Evolutionary conservation across 2,113 vertebrate species (phyloP).

Genomic region (Oreochromis spilurus): DNA sequence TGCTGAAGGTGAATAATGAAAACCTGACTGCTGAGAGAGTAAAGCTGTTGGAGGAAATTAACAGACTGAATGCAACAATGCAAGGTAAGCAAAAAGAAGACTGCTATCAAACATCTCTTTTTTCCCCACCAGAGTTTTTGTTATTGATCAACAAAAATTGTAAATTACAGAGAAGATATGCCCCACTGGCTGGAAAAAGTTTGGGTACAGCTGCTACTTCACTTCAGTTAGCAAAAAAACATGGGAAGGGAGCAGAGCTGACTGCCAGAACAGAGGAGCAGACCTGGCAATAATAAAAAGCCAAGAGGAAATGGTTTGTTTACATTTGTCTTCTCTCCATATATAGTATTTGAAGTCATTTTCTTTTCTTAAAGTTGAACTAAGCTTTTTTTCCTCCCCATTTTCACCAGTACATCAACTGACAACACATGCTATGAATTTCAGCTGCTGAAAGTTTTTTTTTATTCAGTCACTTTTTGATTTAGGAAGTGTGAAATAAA

Average conservation of each 20-base stretch:
- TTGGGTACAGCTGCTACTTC: conserved; percentile 47
- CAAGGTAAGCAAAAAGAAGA: not conserved
- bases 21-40: conserved; percentile 43
- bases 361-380: not conserved
- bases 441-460: not conserved
- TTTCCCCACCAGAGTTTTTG: too few species aligned
- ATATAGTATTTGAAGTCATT: not conserved
- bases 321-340: not conserved
- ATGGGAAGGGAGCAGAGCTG: conserved; percentile 25
- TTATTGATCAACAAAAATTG: not conserved
- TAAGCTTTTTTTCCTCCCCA: not conserved
- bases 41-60: not conserved
- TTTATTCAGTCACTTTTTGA: not conserved
- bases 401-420: not conserved
- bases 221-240: conserved; percentile 3
- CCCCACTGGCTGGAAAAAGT: conserved; percentile 29
- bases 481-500: not conserved
- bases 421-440: not conserved
- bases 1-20: not conserved
- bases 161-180: conserved; percentile 29
- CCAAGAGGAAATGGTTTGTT: conserved; percentile 50
- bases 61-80: not conserved
- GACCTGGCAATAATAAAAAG: conserved; percentile 49
- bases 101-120: not conserved
- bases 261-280: conserved; percentile 28